Evolutionary conservation across 2,888 invertebrate genomes (phyloP).

Genomic region (Hecatera dysodea): DNA sequence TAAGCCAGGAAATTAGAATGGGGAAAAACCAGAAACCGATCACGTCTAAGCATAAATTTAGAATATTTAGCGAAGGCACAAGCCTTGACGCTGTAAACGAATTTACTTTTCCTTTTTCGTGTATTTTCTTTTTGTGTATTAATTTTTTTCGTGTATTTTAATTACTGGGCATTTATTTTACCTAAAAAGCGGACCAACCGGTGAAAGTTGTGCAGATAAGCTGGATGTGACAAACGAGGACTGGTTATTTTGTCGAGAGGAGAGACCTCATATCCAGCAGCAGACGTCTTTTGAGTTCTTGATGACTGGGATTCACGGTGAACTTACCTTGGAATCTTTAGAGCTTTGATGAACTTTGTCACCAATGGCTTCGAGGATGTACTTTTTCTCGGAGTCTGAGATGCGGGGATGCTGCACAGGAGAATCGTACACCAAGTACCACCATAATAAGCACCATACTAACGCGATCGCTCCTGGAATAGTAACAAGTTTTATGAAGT

Average conservation of each 20-base stretch:
- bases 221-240: neutral
- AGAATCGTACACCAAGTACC: constrained; percentile 91
- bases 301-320: neutral
- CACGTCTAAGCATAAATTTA: constrained; percentile 5
- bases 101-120: constrained; percentile 13
- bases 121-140: constrained; percentile 8
- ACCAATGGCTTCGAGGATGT: constrained; percentile 92
- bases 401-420: constrained; percentile 92
- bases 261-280: neutral
- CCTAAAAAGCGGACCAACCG: too few relatives aligned
- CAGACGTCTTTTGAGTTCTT: neutral
- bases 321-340: constrained; percentile 78
- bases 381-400: constrained; percentile 91
- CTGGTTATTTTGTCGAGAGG: neutral
- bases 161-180: too few relatives aligned
- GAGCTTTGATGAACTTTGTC: constrained; percentile 88
- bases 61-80: constrained; percentile 13
- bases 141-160: too few relatives aligned
- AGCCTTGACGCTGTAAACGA: constrained; percentile 25
- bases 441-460: constrained; percentile 91
- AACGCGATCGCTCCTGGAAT: constrained; percentile 87
- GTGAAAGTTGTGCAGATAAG: neutral
- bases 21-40: neutral
- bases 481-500: neutral
- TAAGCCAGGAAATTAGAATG: constrained; percentile 13